Evolutionary conservation across 2,113 vertebrate genomes (phyloP).

Genomic region (Plecotus auritus): DNA sequence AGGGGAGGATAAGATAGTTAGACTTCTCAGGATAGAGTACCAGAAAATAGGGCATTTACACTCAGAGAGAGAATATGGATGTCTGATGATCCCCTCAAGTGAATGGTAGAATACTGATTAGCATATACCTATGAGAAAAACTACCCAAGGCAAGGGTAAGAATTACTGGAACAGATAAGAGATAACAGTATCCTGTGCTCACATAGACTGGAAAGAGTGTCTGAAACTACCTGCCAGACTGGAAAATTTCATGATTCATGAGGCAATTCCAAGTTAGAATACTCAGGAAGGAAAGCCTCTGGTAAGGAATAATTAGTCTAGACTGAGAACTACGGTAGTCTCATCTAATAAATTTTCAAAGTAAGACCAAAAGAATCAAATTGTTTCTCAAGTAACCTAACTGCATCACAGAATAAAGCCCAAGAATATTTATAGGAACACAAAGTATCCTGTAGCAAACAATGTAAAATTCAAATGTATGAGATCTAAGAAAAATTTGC

Average conservation of each 20-base stretch:
- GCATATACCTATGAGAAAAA: background rate
- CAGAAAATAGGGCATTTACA: background rate
- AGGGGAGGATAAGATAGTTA: background rate
- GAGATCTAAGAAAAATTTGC: background rate
- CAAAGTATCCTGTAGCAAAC: background rate
- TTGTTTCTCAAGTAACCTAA: background rate
- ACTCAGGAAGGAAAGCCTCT: background rate
- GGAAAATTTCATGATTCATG: conserved; percentile 22
- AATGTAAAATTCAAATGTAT: background rate
- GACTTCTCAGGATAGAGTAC: background rate
- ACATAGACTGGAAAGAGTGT: background rate
- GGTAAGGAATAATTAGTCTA: background rate
- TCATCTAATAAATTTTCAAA: background rate
- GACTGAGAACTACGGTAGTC: background rate
- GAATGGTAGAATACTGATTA: background rate
- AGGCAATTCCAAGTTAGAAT: background rate
- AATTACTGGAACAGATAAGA: background rate
- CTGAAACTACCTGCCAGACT: background rate
- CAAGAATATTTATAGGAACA: background rate
- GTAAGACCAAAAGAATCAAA: background rate
- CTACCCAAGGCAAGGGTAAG: background rate
- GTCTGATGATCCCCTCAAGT: background rate
- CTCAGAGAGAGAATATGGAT: background rate
- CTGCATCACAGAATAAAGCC: background rate
- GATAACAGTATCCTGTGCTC: background rate